Percentiles rank a stretch among this genome's conserved stretches.
phyloP scores from a whole-genome alignment of 2,888 invertebrate genomes.

The Chromoteleia sp. region DNA sequence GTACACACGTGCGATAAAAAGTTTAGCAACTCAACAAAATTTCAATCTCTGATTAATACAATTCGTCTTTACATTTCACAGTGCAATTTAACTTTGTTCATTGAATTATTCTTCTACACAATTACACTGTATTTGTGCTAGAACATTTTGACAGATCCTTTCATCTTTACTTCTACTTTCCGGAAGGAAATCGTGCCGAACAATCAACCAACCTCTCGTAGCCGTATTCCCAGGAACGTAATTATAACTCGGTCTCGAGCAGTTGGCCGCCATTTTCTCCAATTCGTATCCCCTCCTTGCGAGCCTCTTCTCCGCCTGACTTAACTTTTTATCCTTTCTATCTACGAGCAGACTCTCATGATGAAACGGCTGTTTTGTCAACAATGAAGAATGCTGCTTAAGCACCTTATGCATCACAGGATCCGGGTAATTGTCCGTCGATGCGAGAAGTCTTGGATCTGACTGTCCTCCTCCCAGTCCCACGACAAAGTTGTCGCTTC shows the following conservation, averaged over 20 bases:
- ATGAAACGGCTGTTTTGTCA: conserved; percentile 95
- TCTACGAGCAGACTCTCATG: conserved; percentile 98
- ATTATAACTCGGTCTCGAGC: conserved; percentile 86
- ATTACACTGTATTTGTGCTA: too few relatives aligned
- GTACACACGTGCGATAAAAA: too few relatives aligned
- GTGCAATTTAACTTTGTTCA: too few relatives aligned
- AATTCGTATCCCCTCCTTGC: conserved; percentile 97
- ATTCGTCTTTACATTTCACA: too few relatives aligned
- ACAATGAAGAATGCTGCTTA: conserved; percentile 87
- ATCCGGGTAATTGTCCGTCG: conserved; percentile 92
- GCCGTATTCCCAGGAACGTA: conserved; percentile 84
- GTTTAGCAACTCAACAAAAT: too few relatives aligned
- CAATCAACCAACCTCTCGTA: conserved; percentile 77
- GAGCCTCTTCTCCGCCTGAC: conserved; percentile 95
- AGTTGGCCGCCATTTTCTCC: conserved; percentile 94
- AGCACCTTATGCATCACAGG: conserved; percentile 90
- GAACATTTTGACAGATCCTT: too few relatives aligned
- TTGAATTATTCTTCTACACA: too few relatives aligned
- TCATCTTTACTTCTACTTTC: too few relatives aligned
- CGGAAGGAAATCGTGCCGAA: too few relatives aligned
- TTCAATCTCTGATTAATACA: too few relatives aligned
- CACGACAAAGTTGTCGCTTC: conserved; percentile 95
- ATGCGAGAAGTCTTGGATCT: conserved; percentile 90
- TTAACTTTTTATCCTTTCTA: conserved; percentile 96
- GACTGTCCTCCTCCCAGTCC: conserved; percentile 94